Evolutionary conservation across 2,888 invertebrate genomes (phyloP).

Genomic region (Amphimallon solstitiale): DNA sequence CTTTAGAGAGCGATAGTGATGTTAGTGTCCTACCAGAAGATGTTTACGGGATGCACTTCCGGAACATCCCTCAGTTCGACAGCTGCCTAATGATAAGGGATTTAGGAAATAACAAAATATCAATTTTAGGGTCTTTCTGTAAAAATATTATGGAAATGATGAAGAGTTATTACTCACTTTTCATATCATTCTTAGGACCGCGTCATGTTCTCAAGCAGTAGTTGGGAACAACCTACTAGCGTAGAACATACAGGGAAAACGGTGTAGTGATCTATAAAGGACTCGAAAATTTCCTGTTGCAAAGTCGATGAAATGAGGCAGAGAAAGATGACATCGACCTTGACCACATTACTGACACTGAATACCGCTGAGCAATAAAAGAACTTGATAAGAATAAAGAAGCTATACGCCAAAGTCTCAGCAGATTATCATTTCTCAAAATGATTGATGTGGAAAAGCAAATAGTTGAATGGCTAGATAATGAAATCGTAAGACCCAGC

Average conservation of each 20-base stretch:
- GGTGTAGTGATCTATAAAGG: not conserved
- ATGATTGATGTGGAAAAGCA: too few species aligned
- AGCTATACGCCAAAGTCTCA: too few species aligned
- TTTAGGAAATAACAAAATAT: not conserved
- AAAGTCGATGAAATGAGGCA: not conserved
- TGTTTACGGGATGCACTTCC: not conserved
- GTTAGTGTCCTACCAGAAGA: not conserved
- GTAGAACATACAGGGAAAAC: not conserved
- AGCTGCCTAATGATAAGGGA: not conserved
- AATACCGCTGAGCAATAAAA: not conserved
- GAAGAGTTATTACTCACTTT: not conserved
- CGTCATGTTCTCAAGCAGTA: not conserved
- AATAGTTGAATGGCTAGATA: too few species aligned
- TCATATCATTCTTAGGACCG: not conserved
- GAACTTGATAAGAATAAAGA: not conserved
- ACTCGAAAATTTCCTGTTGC: not conserved
- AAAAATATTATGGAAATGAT: not conserved
- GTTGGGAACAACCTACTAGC: not conserved
- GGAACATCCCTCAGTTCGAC: not conserved
- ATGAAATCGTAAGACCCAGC: too few species aligned
- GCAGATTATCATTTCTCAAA: too few species aligned
- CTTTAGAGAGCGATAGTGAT: not conserved
- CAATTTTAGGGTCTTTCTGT: not conserved
- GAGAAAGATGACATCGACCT: too few species aligned
- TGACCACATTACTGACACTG: not conserved